A percentile compares a stretch with the other conserved stretches of the same genome.
Evolutionary conservation across 2,113 vertebrate species (phyloP).

Genomic region (Ctenomys sociabilis): DNA sequence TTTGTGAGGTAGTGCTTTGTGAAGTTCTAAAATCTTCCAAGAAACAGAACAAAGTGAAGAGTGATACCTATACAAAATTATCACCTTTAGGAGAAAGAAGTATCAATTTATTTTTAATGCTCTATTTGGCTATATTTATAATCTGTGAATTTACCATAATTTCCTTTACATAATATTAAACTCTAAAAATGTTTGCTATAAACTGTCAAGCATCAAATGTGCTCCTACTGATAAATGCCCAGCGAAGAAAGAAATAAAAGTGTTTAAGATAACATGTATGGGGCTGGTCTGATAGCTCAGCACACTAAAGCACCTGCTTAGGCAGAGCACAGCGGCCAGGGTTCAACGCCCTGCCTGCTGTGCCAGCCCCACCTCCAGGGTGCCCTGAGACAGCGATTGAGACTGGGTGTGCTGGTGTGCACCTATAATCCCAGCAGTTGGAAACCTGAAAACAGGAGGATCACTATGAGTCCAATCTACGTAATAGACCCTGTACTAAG

Average conservation of each 20-base stretch:
- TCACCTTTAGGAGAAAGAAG: slow-evolving; percentile 14
- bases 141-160: neutral
- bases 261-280: neutral
- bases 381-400: too few relatives aligned
- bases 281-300: too few relatives aligned
- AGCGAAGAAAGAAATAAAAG: neutral
- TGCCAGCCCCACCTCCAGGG: too few relatives aligned
- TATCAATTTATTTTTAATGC: neutral
- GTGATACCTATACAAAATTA: neutral
- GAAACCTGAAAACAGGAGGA: too few relatives aligned
- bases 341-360: too few relatives aligned
- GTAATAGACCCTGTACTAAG: too few relatives aligned
- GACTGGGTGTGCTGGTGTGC: too few relatives aligned
- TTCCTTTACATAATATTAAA: slow-evolving; percentile 18
- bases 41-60: neutral
- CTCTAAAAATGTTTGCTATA: neutral
- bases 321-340: too few relatives aligned
- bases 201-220: slow-evolving; percentile 27
- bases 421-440: too few relatives aligned
- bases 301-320: neutral
- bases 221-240: neutral
- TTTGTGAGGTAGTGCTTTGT: neutral
- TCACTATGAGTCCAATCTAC: too few relatives aligned
- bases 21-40: neutral
- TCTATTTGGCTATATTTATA: neutral